Percentiles rank a stretch among this genome's conserved stretches.
Conservation (phyloP, 2,113 vertebrate genomes). For the Rhineura floridana region DNA sequence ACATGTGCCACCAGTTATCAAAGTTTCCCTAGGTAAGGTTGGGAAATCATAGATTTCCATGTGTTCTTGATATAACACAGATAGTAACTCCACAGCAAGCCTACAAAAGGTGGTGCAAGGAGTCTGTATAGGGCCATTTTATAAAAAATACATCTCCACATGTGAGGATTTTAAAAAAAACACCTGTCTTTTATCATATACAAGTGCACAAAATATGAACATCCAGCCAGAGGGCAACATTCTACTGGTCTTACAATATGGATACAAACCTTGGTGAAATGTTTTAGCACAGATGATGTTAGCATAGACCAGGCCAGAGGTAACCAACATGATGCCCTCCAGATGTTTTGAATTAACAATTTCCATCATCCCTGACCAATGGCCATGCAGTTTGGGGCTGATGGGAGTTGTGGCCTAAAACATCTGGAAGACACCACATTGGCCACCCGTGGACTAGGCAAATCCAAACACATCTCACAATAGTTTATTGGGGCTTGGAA, state of each 20-base stretch:
- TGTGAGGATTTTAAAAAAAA: background rate
- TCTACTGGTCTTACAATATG: accelerated
- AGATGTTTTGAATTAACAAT: too few relatives aligned
- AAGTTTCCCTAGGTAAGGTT: background rate
- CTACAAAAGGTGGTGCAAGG: background rate
- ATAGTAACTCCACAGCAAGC: background rate
- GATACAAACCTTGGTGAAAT: background rate
- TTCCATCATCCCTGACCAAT: too few relatives aligned
- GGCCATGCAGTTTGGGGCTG: too few relatives aligned
- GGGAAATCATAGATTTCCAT: background rate
- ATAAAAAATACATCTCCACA: background rate
- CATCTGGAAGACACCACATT: too few relatives aligned
- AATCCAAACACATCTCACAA: background rate
- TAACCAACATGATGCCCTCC: too few relatives aligned
- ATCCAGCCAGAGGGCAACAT: accelerated
- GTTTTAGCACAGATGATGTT: background rate
- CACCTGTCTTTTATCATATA: background rate
- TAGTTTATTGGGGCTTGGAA: background rate
- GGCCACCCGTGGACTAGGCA: too few relatives aligned
- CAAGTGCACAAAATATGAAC: background rate
- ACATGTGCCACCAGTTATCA: background rate
- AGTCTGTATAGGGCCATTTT: background rate
- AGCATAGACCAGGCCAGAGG: background rate
- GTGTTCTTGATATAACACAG: background rate
- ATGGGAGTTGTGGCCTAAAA: too few relatives aligned